phyloP scores from a whole-genome alignment of 1,140 invertebrate species.

The Lineus longissimus region DNA sequence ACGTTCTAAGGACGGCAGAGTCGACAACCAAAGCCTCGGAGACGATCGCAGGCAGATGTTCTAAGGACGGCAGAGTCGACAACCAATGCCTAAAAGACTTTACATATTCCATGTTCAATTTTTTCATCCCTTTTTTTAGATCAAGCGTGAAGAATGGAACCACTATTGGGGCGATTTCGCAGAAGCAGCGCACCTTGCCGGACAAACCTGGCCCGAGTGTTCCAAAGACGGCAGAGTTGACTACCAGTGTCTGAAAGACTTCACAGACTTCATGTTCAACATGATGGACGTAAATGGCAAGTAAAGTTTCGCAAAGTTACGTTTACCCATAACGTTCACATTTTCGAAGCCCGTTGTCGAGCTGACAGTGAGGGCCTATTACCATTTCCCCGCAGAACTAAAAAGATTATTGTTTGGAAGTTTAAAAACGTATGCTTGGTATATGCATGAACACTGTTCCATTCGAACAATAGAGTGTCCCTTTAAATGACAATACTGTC shows the following conservation, averaged over 20 bases:
- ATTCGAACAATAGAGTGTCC: no score
- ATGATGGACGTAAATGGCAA: constrained; percentile 1
- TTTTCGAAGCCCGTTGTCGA: neutral
- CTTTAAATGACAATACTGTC: no score
- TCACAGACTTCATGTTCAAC: constrained; percentile 6
- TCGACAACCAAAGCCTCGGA: no score
- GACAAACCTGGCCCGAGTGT: neutral
- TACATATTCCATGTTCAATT: no score
- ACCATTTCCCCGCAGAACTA: no score
- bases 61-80: no score
- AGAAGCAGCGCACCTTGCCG: neutral
- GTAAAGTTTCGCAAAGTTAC: neutral
- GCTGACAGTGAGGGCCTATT: neutral
- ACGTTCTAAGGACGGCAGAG: no score
- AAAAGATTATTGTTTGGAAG: no score
- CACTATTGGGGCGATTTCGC: constrained; percentile 3
- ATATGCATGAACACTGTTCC: no score
- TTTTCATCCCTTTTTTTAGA: neutral
- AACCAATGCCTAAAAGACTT: no score
- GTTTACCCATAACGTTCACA: neutral
- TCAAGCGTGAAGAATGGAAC: neutral
- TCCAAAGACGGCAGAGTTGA: neutral
- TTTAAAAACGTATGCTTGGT: no score
- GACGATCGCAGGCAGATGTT: no score
- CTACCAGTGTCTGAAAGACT: neutral